phyloP scores from a whole-genome alignment of 2,888 invertebrate species.

The Abscondita cerata region DNA sequence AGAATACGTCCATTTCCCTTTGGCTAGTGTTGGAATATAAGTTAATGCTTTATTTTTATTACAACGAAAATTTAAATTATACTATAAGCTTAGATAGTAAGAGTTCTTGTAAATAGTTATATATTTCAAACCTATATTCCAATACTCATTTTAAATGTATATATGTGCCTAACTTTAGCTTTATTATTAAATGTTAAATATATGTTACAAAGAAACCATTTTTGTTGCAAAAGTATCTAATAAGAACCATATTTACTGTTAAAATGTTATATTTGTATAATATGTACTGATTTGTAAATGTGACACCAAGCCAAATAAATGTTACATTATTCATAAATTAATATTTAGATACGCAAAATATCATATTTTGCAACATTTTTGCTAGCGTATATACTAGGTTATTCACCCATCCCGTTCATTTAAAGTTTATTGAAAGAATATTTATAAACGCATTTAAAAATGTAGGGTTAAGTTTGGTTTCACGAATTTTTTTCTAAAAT shows the following conservation, averaged over 20 bases:
- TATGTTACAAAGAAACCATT: conserved; percentile 22
- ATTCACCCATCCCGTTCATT: no score
- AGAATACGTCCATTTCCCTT: conserved; percentile 36
- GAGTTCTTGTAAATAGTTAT: conserved; percentile 16
- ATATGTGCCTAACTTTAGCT: conserved; percentile 55
- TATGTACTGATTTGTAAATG: conserved; percentile 58
- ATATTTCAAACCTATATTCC: conserved; percentile 38
- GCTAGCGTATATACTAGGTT: no score
- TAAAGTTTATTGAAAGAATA: no score
- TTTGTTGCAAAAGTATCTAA: conserved; percentile 35
- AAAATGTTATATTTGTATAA: conserved; percentile 56
- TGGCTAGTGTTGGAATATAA: conserved; percentile 40
- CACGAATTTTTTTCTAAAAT: no score
- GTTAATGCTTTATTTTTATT: conserved; percentile 28
- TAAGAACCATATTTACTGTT: conserved; percentile 47
- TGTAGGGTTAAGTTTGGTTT: no score
- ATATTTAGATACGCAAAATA: no score
- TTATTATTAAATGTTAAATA: conserved; percentile 38
- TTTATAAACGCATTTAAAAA: no score
- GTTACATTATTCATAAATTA: conserved; percentile 37
- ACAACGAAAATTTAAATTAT: conserved; percentile 20
- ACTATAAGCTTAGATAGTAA: conserved; percentile 10
- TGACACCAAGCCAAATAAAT: conserved; percentile 59
- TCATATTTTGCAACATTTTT: no score
- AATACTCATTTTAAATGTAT: conserved; percentile 46